Evolutionary conservation across 2,113 vertebrate genomes (phyloP).

Genomic region (Poicephalus meyeri): DNA sequence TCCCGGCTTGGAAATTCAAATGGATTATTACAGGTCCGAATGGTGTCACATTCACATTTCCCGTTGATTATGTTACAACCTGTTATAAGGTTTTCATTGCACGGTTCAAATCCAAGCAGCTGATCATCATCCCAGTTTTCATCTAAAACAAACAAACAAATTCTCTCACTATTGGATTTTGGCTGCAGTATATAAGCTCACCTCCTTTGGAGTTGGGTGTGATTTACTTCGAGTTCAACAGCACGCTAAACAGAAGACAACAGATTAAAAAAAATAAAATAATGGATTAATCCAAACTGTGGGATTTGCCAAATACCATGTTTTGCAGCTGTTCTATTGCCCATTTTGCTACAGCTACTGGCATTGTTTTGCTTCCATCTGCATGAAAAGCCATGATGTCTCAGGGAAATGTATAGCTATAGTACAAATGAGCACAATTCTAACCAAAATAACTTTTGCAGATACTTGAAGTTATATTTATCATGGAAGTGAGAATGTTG

Average conservation of each 20-base stretch:
- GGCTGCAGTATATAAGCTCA: neutral
- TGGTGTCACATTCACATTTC: conserved; percentile 86
- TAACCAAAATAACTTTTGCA: conserved; percentile 13
- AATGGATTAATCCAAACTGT: neutral
- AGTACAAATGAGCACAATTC: neutral
- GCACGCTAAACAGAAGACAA: neutral
- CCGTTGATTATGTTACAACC: conserved; percentile 93
- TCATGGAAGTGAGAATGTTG: neutral
- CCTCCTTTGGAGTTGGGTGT: neutral
- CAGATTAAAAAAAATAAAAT: neutral
- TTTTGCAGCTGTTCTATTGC: neutral
- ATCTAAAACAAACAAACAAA: conserved; percentile 80
- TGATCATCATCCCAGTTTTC: conserved; percentile 93
- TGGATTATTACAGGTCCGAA: conserved; percentile 89
- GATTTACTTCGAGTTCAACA: neutral
- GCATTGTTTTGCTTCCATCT: conserved; percentile 6
- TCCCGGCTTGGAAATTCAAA: conserved; percentile 89
- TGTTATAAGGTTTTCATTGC: conserved; percentile 90
- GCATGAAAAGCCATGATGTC: neutral
- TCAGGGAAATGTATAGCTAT: neutral
- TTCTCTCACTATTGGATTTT: neutral
- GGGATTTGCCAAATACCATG: neutral
- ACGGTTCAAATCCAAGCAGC: conserved; percentile 88
- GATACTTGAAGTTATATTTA: neutral
- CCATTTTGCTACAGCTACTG: conserved; percentile 10